Evolutionary conservation across 2,888 invertebrate species (phyloP), one percentile per base, ranked within the genome.

Genomic region (Ophion slaviceki): DNA sequence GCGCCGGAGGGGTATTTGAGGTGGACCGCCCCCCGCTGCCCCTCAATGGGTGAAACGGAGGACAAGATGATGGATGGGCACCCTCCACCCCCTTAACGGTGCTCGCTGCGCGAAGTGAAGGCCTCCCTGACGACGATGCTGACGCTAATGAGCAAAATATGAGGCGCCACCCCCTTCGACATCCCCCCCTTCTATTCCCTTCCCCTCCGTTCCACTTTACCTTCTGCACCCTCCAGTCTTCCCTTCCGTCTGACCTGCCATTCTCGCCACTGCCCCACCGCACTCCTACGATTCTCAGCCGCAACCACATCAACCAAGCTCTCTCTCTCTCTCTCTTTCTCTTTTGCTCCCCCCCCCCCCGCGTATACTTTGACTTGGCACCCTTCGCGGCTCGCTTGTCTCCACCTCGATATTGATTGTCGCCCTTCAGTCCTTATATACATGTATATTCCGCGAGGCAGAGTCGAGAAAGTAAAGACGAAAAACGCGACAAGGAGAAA

Each of bases 101-200:
- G 82, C 47, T 85, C 68, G 88, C 87, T 88, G 88, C 88, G 91
- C 90, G 89, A 91, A 90, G 90, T 89, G 91, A 92, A 92, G 92
- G 91, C 91, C 91, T 91, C 92, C 90, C 91, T 92, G 91, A 92
- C 92, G 92, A 91, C 92, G 92, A 91, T 91, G 92, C 92, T 92
- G 92, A 93, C 93, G 93, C 93, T 94, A 94, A 93, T 93, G 93
- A 93, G 93, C 92, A 93, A 93, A 93, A 93, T 93, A 93, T 93
- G 93, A 93, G 93, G 93, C 93, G 92, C 92, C 92, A 92, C 90
- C 91, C 91, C 91, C 90, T 89, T 88, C 86, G 81, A 77, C 78
- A 79, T 80, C 83, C 80, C 86, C 78, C 72, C 80, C 86, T 74
- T 81, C 86, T 72, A 11, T 81, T 85, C 84, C 24, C 79, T 64